Percentiles rank a stretch among this genome's conserved stretches.
These are phyloP conservation scores for Myrmophylax atrothorax DNA, from an alignment of 2,113 vertebrate species.

Conservation along the genomic window DNA sequence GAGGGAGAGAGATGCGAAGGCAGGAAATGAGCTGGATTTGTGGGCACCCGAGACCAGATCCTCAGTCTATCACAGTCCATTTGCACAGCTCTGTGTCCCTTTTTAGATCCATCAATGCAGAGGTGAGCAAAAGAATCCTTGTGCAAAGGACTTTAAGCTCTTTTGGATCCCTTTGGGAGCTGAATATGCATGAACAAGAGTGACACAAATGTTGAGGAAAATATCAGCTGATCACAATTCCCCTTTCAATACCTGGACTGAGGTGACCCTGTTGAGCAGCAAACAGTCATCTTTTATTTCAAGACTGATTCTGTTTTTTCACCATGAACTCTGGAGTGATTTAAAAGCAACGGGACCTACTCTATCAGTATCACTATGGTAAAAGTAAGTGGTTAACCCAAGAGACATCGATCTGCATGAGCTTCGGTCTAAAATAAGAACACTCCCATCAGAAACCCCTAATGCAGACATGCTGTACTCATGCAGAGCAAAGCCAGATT, in stretches of 20 bases:
- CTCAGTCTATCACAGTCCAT: not conserved
- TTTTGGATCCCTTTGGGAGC: not conserved
- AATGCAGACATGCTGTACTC: not conserved
- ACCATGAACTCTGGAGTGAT: not conserved
- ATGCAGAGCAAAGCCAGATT: conserved; percentile 33
- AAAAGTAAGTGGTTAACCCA: not conserved
- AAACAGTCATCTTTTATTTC: not conserved
- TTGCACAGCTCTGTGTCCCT: not conserved
- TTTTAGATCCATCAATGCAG: not conserved
- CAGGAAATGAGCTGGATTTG: conserved; percentile 19
- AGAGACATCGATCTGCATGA: not conserved
- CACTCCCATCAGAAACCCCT: conserved; percentile 31
- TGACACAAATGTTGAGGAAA: not conserved
- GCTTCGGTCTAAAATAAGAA: conserved; percentile 45
- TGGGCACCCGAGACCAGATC: not conserved
- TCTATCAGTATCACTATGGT: not conserved
- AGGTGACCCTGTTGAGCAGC: not conserved
- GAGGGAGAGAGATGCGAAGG: not conserved
- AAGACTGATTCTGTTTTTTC: not conserved
- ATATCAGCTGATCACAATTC: not conserved
- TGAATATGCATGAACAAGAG: not conserved
- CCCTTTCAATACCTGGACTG: not conserved
- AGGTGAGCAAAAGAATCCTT: not conserved
- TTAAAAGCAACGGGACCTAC: not conserved
- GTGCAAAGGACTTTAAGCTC: not conserved